Evolutionary conservation across 1,140 invertebrate genomes (phyloP), one percentile per base, ranked within the genome.

Genomic region (Helicoverpa zea): DNA sequence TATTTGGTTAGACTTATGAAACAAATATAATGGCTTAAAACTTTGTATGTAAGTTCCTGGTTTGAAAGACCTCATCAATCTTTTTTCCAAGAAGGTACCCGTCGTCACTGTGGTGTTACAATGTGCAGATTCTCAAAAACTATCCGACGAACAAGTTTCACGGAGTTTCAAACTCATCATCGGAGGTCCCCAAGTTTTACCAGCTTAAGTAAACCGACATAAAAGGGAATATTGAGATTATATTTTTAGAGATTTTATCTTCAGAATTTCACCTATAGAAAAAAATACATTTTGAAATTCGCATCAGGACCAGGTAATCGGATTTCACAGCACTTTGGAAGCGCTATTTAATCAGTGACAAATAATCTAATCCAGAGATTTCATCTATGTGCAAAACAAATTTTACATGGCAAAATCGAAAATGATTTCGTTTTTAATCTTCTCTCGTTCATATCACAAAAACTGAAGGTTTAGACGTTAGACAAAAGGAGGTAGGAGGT

Each of bases 401-500:
- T 58, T 56, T 58, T 54, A 30, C 12, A 43, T 35, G 14, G 58
- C 54, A 43, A 58, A 43, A 56, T 58, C 52, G 58, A 23, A 73
- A 58, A 51, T 72, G 12, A 30, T 52, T 73, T 54, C 43, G 14
- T 52, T 43, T 56, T 43, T 9, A 52, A 58, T 56, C 52, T 56
- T 51, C 61, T 77, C 29, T 61, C 75, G 49, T 77, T 66, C 75
- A 77, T 49, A 64, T 66, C 47, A 66, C 54, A 23, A 47, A 43
- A 77, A 66, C 47, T 77, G n/a, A 66, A 77, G 75, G 47, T 49
- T 64, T 64, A 54, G 58, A 49, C 16, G 52, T 66, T 61, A 80
- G 58, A 85, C 80, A 85, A 85, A 85, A 85, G 81, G 51, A 43
- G 3, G 59, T 66, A 66, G 73, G 29, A 79, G 61, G 81, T 80